Evolutionary conservation across 2,888 invertebrate genomes (phyloP), one percentile per base, ranked within the genome.

Genomic region (Venustoraphidia nigricollis): DNA sequence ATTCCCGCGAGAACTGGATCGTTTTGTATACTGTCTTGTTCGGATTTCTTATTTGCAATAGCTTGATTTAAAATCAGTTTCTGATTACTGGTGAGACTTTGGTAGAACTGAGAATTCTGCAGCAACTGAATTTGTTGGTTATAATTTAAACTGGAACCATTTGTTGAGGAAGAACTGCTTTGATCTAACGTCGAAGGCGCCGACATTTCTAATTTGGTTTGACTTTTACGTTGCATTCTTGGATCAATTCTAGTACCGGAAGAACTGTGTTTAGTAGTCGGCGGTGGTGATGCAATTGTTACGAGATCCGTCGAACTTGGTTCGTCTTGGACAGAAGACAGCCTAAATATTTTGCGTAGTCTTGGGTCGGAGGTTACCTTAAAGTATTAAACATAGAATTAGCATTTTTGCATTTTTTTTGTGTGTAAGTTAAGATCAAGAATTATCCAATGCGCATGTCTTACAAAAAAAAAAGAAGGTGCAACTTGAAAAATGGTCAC

Each of bases 291-390:
- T 1, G 50, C 41, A 13, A 39, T 38, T n/a, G 34, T 39, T 47
- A 13, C 47, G 27, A 11, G 54, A 69, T 72, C 50, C 75, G 62
- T 64, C 48, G 74, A 77, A 49, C 79, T 77, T 60, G 79, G 73
- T 54, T 80, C 72, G 13, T 80, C 78, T 36, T 11, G 46, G 2
- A 59, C 55, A 47, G 79, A 67, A 2, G 76, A 74, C 52, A 85
- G 62, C 47, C 84, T 74, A 61, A 87, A 82, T 47, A 88, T 83
- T 64, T 81, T 83, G 52, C 80, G 69, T 52, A 89, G 60, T 48
- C 89, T 75, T 2, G 89, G 89, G 71, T 89, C 89, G 35, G 77
- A 72, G 41, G 81, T 71, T 40, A 79, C 81, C 59, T 80, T 75
- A 9, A 76, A 73, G 57, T 78, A 76, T 44, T 79, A 75, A 11